Evolutionary conservation across 2,888 invertebrate species (phyloP), one percentile per base, ranked within the genome.

Genomic region (Acrocyrtus sp.): DNA sequence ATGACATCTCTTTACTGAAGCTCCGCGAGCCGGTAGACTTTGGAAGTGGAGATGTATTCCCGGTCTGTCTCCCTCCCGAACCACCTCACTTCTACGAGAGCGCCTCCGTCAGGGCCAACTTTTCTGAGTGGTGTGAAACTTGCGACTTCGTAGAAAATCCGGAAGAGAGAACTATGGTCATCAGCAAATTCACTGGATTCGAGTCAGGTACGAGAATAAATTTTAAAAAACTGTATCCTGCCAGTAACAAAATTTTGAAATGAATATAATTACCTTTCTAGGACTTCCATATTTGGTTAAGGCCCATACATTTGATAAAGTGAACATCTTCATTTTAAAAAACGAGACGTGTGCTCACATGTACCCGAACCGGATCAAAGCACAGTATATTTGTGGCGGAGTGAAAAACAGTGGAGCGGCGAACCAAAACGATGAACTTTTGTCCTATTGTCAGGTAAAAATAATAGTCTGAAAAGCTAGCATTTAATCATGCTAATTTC

Each of bases 1-100:
- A 76, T 53, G 76, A 76, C 27, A 74, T 74, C 27, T 66, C 74
- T 5, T 41, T 76, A 17, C 24, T 76, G n/a, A 76, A 74, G 48
- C 50, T 76, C 10, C 60, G 76, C 6, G 58, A 76, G n/a, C 67
- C 63, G 1, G 47, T 76, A 5, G 54, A 69, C 26, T 53, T 72
- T 19, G 60, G 62, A 21, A n/a, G 48, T 39, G 62, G 27, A 4
- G 5, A 15, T 1, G 29, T 74, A n/a, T 62, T 27, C 26, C 74
- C 76, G 1, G 54, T 76, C 3, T 76, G 76, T 34, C 45, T 76
- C 0, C 76, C 74, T 6, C 70, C 74, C 6, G 47, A 51, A 12
- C 51, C 62, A 27, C 73, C 63, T 12, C 15, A 63, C 12, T 58
- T 29, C 45, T 65, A 72, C 19, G 63, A 56, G 21, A 17, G 50